These are phyloP conservation scores for Cochlearius cochlearius DNA, from an alignment of 2,113 vertebrate species.

Conservation along the genomic window DNA sequence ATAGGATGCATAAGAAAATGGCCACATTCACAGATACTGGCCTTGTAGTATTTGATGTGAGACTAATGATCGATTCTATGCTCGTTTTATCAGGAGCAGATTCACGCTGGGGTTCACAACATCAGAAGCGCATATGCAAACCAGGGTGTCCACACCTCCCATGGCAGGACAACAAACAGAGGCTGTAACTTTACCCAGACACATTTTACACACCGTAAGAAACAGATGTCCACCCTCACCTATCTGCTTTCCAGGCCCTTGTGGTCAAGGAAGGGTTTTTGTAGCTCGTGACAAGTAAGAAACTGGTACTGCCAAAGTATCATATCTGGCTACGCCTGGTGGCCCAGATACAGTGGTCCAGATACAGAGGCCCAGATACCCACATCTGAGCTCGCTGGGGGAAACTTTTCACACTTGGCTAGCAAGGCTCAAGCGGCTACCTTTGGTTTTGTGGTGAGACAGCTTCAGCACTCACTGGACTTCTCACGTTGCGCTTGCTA, in stretches of 20 bases:
- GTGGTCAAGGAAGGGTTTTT: not conserved
- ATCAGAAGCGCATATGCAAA: not conserved
- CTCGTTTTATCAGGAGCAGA: not conserved
- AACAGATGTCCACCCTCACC: not conserved
- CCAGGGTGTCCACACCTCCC: accelerated
- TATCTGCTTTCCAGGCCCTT: not conserved
- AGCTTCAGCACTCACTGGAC: not conserved
- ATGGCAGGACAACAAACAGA: not conserved
- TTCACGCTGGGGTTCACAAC: not conserved
- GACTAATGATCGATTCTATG: not conserved
- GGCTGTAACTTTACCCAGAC: not conserved
- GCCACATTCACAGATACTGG: not conserved
- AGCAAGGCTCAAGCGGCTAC: not conserved
- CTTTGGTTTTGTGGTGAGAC: not conserved
- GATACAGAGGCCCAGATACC: not conserved
- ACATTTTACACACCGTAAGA: not conserved
- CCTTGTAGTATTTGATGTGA: not conserved
- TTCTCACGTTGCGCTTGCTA: not conserved
- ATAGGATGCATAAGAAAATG: not conserved
- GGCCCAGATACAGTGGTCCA: not conserved
- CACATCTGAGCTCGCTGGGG: not conserved
- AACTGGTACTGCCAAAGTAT: not conserved
- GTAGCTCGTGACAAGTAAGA: not conserved
- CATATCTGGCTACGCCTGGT: not conserved
- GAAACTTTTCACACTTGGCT: not conserved